These are phyloP conservation scores for Champsocephalus gunnari DNA, from an alignment of 2,797 vertebrate species.

Conservation along the genomic window DNA sequence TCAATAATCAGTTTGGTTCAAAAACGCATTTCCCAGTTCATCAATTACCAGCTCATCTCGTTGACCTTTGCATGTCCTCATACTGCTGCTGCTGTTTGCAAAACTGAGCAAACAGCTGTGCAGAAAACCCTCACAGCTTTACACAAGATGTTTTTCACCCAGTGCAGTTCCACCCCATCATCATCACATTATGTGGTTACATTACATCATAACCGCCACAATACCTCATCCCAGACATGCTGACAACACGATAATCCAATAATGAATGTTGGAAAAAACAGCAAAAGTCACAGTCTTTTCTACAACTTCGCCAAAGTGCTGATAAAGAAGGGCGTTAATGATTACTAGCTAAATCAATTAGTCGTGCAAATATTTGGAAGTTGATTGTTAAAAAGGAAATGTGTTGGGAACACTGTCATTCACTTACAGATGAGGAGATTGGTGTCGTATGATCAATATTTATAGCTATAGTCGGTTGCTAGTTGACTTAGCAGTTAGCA, in stretches of 20 bases:
- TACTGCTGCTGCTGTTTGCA: conserved; percentile 14
- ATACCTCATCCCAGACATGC: conserved; percentile 47
- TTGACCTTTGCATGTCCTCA: conserved; percentile 39
- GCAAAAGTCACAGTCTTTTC: conserved; percentile 26
- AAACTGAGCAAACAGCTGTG: conserved; percentile 1
- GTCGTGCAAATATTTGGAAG: not conserved
- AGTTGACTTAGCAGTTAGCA: not conserved
- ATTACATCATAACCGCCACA: conserved; percentile 53
- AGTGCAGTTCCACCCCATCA: conserved; percentile 46
- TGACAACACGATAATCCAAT: conserved; percentile 56
- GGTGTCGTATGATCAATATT: too few relatives aligned
- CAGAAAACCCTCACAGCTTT: conserved; percentile 25
- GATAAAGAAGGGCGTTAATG: not conserved
- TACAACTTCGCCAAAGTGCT: not conserved
- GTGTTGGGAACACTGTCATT: not conserved
- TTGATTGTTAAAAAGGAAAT: not conserved
- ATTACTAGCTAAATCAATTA: not conserved
- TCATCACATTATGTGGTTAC: conserved; percentile 66
- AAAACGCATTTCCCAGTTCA: conserved; percentile 31
- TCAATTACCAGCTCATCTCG: conserved; percentile 38
- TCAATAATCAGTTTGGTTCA: conserved; percentile 19
- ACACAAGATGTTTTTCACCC: conserved; percentile 47
- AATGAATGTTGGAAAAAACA: conserved; percentile 37
- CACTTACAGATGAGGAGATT: not conserved
- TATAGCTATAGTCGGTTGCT: not conserved